Evolutionary conservation across 2,797 vertebrate species (phyloP), one percentile per base, ranked within the genome.

Genomic region (Propithecus deckenii): DNA sequence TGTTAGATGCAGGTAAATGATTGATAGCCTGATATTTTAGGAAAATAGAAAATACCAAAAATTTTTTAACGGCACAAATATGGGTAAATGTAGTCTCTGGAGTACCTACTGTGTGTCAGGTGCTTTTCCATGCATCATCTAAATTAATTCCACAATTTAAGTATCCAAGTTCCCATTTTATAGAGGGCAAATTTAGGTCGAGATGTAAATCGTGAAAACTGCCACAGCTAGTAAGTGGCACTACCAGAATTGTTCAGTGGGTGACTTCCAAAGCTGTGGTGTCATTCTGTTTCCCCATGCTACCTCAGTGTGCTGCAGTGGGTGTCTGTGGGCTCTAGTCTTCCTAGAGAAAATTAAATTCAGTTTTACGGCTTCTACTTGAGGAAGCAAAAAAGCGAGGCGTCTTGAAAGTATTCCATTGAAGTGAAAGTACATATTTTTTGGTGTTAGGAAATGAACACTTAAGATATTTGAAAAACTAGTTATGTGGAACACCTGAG

Each of bases 381-480:
- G 83, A 93, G 46, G 38, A 61, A 90, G 46, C 12, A 76, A 57
- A 75, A 90, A 41, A 78, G 14, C 22, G 89, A 78, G 43, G 4
- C n/a, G 23, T 78, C 55, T 75, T 83, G 35, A 85, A 65, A 93
- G 32, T 79, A 35, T 89, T 55, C 23, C 18, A 91, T 20, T 74
- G 41, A 83, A 67, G 65, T 52, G 52, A 35, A n/a, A 50, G 74
- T 75, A n/a, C 20, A 5, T 32, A 32, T 18, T 59, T 75, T 81
- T 46, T 43, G 41, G 11, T 63, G 11, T 91, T 90, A 90, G 28
- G 23, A 92, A 94, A 79, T 75, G 13, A 92, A 55, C n/a, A 59
- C 46, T 74, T 91, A 55, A 75, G n/a, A 71, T 57, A 41, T 86
- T 91, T 91, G 38, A 43, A 89, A 67, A 96, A 76, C 46, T 43